phyloP scores from a whole-genome alignment of 1,140 invertebrate genomes.

The Stegodyphus dumicola region DNA sequence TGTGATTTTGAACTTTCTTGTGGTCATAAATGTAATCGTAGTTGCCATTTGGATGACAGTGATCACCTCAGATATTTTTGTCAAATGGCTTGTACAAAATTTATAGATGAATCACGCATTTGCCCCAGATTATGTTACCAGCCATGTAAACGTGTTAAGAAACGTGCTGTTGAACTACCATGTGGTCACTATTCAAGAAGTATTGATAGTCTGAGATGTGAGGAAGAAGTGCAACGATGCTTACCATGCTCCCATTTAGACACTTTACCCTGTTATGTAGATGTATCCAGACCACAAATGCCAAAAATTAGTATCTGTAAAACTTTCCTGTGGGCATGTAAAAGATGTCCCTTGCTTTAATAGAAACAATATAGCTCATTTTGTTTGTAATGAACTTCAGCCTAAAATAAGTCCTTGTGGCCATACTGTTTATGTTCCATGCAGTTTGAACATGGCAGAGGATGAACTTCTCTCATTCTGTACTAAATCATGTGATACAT shows the following conservation, averaged over 20 bases:
- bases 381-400: conserved; percentile 1
- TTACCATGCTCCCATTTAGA: conserved; percentile 25
- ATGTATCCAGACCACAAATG: conserved; percentile 20
- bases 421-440: conserved; percentile 42
- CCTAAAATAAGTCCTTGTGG: conserved; percentile 40
- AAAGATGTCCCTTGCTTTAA: conserved; percentile 28
- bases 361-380: conserved; percentile 1
- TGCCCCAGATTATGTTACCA: conserved; percentile 26
- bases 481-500: conserved; percentile 25
- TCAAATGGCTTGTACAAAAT: conserved; percentile 35
- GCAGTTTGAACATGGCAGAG: conserved; percentile 9
- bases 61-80: conserved; percentile 15
- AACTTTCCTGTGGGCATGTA: conserved; percentile 41
- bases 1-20: conserved; percentile 36
- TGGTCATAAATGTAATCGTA: conserved; percentile 17
- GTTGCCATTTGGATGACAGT: conserved; percentile 31
- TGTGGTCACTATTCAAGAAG: conserved; percentile 13
- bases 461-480: conserved; percentile 22
- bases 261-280: conserved; percentile 16
- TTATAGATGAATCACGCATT: conserved; percentile 13
- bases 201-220: neutral
- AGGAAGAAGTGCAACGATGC: neutral
- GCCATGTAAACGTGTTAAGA: conserved; percentile 32
- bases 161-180: neutral
- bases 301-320: neutral